Conservation (phyloP, 1,140 invertebrate species). For the Arctopsyche grandis region DNA sequence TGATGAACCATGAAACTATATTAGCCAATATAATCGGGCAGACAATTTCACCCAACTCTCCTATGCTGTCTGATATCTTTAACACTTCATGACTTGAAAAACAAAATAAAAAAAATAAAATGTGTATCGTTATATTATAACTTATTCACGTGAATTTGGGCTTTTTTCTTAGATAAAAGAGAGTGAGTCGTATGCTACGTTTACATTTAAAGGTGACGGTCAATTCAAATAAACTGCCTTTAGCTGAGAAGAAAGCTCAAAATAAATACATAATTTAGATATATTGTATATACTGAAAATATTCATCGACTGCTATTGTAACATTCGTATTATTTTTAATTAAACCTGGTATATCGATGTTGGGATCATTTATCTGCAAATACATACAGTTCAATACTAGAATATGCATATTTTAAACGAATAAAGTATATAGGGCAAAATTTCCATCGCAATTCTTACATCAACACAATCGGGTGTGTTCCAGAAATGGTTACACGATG, state of each 20-base stretch:
- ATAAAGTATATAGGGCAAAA: too few relatives aligned
- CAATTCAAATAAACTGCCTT: too few relatives aligned
- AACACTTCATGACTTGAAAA: slow-evolving; percentile 74
- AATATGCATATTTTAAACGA: slow-evolving; percentile 7
- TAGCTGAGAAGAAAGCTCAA: too few relatives aligned
- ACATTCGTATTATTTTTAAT: slow-evolving; percentile 58
- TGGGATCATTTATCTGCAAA: slow-evolving; percentile 56
- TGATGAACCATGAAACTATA: slow-evolving; percentile 77
- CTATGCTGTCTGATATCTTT: slow-evolving; percentile 72
- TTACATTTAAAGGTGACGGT: too few relatives aligned
- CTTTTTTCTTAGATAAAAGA: too few relatives aligned
- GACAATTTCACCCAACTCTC: slow-evolving; percentile 75
- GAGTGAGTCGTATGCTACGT: too few relatives aligned
- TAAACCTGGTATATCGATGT: slow-evolving; percentile 53
- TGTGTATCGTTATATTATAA: too few relatives aligned
- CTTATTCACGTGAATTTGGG: too few relatives aligned
- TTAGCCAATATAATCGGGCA: slow-evolving; percentile 77
- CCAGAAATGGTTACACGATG: slow-evolving; percentile 86
- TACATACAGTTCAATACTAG: too few relatives aligned
- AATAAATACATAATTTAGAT: slow-evolving; percentile 59
- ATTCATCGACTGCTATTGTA: slow-evolving; percentile 82
- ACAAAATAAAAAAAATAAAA: too few relatives aligned
- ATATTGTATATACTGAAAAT: slow-evolving; percentile 75
- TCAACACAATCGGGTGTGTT: slow-evolving; percentile 81
- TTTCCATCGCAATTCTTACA: slow-evolving; percentile 57